Conservation (phyloP, 2,113 vertebrate genomes). For the Leptobrachium leishanense region DNA sequence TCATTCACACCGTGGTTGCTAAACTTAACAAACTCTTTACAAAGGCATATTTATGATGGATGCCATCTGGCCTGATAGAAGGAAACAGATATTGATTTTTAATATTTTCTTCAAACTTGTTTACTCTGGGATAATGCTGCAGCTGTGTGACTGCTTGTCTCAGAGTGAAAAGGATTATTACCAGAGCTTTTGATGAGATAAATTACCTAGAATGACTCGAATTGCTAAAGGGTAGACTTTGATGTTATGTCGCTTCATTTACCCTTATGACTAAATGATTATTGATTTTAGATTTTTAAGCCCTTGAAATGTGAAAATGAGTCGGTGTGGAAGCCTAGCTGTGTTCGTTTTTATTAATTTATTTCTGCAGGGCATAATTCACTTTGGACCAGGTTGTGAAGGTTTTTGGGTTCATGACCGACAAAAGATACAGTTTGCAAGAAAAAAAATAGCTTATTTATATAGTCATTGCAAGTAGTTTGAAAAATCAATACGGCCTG, state of each 20-base stretch:
- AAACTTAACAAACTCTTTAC: constrained; percentile 70
- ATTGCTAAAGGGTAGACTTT: constrained; percentile 85
- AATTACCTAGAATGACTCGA: constrained; percentile 83
- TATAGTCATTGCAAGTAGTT: constrained; percentile 83
- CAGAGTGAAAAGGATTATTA: constrained; percentile 80
- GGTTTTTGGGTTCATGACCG: constrained; percentile 81
- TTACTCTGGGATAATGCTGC: constrained; percentile 82
- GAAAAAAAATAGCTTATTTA: constrained; percentile 84
- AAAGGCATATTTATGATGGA: constrained; percentile 80
- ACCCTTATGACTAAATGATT: constrained; percentile 93
- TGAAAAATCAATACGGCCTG: constrained; percentile 83
- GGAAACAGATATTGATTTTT: constrained; percentile 92
- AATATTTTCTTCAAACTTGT: constrained; percentile 86
- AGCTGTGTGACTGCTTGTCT: constrained; percentile 76
- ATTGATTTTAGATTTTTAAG: constrained; percentile 93
- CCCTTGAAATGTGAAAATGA: constrained; percentile 85
- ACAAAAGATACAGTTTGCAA: constrained; percentile 77
- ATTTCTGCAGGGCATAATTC: constrained; percentile 85
- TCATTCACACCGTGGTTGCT: constrained; percentile 64
- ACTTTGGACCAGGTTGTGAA: constrained; percentile 75
- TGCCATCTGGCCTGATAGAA: constrained; percentile 82
- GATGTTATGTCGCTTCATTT: constrained; percentile 89
- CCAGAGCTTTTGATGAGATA: constrained; percentile 81
- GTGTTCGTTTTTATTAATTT: constrained; percentile 85
- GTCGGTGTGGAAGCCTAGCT: constrained; percentile 74